Base-by-base conservation (phyloP, 2,888 invertebrate species). In the Ecdyonurus torrentis region DNA sequence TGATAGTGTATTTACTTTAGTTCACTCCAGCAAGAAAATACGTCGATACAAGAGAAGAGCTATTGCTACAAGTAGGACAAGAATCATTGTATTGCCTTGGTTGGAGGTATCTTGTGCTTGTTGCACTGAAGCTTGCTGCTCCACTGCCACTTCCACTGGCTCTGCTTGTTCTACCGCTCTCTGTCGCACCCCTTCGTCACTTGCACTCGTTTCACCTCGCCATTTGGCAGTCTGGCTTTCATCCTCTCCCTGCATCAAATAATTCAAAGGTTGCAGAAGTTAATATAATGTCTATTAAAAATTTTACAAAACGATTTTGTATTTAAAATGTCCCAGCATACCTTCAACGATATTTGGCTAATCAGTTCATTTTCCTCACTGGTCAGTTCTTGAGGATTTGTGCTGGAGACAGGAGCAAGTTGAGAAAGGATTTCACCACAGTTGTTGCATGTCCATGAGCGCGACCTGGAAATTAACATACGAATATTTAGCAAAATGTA, bases 381-480 rank as follows among this genome's bases (percentile, higher is more conserved):
- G 5, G 55, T 20, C 19, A 55, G 55, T 22, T n/a, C 19, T n/a
- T 55, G 55, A 22, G 55, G 19, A n/a, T 7, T 7, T 20, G n/a
- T 22, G 19, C 5, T 7, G 55, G 55, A 55, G 55, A n/a, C 5
- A 10, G 37, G 37, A n/a, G 55, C 55, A n/a, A 55, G 22, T 20
- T 55, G 55, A 7, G 19, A 5, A 5, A 22, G 7, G n/a, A 55
- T 55, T 5, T 75, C 77, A 1, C 86, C 86, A 74, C 87, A 87
- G 15, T 74, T 73, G 1, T 78, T 73, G 70, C 87, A 87, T 68
- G 79, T 79, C 83, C 83, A 87, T 62, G 75, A 77, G 63, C 76
- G 72, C 1, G 86, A 86, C 70, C 82, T 82, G 64, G 3, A 70
- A 69, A 60, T 52, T 23, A 19, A 61, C 5, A n/a, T n/a, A n/a